Conservation (phyloP, 2,113 vertebrate genomes). For the Tachysurus fulvidraco region DNA sequence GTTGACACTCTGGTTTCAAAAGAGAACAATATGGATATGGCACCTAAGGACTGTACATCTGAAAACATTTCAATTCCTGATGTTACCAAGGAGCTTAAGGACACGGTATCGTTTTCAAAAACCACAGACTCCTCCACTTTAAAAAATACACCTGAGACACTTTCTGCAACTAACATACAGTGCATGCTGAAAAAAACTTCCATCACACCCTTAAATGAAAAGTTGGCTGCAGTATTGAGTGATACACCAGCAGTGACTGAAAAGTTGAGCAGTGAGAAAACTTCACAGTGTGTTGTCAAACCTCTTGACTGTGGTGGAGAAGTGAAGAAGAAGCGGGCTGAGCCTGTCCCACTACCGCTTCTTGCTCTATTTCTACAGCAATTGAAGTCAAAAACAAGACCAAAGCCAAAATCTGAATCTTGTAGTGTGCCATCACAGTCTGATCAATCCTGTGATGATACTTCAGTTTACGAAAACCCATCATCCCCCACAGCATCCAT, state of each 20-base stretch:
- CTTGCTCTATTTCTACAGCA: constrained; percentile 72
- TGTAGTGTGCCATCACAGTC: constrained; percentile 15
- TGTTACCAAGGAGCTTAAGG: constrained; percentile 1
- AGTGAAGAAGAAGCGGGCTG: constrained; percentile 60
- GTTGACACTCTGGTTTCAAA: background rate
- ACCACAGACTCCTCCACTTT: background rate
- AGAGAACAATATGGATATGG: constrained; percentile 3
- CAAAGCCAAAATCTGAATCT: constrained; percentile 38
- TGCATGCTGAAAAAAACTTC: constrained; percentile 8
- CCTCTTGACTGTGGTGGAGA: constrained; percentile 25
- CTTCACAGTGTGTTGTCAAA: background rate
- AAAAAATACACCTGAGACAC: background rate
- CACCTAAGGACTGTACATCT: constrained; percentile 16
- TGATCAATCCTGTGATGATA: constrained; percentile 23
- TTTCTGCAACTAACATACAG: constrained; percentile 3
- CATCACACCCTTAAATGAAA: background rate
- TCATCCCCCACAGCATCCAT: background rate
- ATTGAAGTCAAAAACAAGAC: constrained; percentile 65
- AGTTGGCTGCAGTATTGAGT: constrained; percentile 2
- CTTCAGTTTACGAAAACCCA: constrained; percentile 13
- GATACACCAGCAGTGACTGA: constrained; percentile 5
- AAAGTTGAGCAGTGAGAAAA: background rate
- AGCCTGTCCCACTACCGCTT: constrained; percentile 66
- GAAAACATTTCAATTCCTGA: constrained; percentile 8
- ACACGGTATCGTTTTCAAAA: background rate